A percentile compares a stretch with the other conserved stretches of the same genome.
Conservation (phyloP, 2,888 invertebrate species). For the Chrysolina haemoptera region DNA sequence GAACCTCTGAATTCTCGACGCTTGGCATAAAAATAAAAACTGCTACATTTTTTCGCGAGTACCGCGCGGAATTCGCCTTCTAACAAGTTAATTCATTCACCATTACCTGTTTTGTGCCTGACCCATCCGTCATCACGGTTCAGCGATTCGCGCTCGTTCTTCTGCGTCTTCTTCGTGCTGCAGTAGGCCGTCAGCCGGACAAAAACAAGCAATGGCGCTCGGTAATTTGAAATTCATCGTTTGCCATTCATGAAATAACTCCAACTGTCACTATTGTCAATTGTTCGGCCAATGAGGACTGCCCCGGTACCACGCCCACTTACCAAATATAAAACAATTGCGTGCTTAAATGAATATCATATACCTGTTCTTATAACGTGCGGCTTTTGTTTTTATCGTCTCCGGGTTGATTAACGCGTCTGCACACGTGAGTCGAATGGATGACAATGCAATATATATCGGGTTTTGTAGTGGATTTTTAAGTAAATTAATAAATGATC, state of each 20-base stretch:
- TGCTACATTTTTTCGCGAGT: slow-evolving; percentile 24
- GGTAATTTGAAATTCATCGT: slow-evolving; percentile 61
- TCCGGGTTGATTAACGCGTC: slow-evolving; percentile 52
- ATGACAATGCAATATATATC: slow-evolving; percentile 24
- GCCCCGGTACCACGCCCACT: slow-evolving; percentile 58
- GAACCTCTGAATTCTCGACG: slow-evolving; percentile 13
- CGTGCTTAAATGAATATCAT: slow-evolving; percentile 56
- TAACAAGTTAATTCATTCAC: slow-evolving; percentile 32
- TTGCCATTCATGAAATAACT: slow-evolving; percentile 60
- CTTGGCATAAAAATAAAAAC: slow-evolving; percentile 24
- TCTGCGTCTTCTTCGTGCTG: slow-evolving; percentile 20
- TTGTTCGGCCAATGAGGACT: slow-evolving; percentile 61
- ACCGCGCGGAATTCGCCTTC: slow-evolving; percentile 26
- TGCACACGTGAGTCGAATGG: slow-evolving; percentile 49
- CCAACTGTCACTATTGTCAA: slow-evolving; percentile 57
- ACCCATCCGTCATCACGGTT: slow-evolving; percentile 47
- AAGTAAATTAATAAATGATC: slow-evolving; percentile 33
- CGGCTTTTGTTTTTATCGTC: slow-evolving; percentile 47
- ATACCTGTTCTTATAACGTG: slow-evolving; percentile 50
- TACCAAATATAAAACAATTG: slow-evolving; percentile 63
- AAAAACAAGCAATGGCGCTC: slow-evolving; percentile 59
- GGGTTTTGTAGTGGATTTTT: slow-evolving; percentile 34
- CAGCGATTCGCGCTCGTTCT: slow-evolving; percentile 36
- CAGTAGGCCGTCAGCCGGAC: slow-evolving; percentile 28
- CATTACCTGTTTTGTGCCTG: slow-evolving; percentile 41